phyloP scores from a whole-genome alignment of 2,797 vertebrate species.

The Poecilia gillii region DNA sequence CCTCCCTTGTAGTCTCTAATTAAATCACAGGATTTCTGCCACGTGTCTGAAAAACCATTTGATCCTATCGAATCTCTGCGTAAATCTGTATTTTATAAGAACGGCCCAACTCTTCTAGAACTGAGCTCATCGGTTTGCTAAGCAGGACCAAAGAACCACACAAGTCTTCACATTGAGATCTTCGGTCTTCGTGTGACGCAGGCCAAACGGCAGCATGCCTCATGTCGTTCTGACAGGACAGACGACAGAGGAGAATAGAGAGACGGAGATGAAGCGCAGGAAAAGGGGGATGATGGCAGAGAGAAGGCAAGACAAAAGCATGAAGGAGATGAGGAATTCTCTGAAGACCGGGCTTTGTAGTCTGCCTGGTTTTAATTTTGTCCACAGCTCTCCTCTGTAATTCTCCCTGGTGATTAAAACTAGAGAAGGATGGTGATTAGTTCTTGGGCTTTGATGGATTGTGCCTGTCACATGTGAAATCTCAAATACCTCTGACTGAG shows the following conservation, averaged over 20 bases:
- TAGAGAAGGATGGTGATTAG: constrained; percentile 48
- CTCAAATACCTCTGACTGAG: constrained; percentile 23
- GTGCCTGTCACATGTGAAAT: constrained; percentile 31
- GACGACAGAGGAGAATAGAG: constrained; percentile 41
- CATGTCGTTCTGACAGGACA: constrained; percentile 48
- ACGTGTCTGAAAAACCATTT: neutral
- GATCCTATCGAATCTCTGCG: neutral
- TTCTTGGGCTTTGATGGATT: constrained; percentile 45
- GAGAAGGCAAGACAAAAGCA: constrained; percentile 46
- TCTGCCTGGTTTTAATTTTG: constrained; percentile 48
- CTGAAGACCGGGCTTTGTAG: constrained; percentile 60
- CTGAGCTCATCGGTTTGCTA: neutral
- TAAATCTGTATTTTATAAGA: neutral
- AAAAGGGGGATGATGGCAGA: constrained; percentile 23
- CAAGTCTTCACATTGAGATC: constrained; percentile 18
- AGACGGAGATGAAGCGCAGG: constrained; percentile 19
- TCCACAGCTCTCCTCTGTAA: constrained; percentile 55
- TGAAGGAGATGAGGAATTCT: constrained; percentile 53
- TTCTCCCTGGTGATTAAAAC: constrained; percentile 60
- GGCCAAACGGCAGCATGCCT: constrained; percentile 15
- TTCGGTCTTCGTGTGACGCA: constrained; percentile 32
- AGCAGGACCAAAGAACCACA: constrained; percentile 41
- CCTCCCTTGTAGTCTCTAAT: too few species aligned
- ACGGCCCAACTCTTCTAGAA: neutral
- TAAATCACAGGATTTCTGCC: too few species aligned